Percentiles rank a stretch among this genome's conserved stretches.
Conservation (phyloP, 2,113 vertebrate genomes). For the Nycticryphes semicollaris region DNA sequence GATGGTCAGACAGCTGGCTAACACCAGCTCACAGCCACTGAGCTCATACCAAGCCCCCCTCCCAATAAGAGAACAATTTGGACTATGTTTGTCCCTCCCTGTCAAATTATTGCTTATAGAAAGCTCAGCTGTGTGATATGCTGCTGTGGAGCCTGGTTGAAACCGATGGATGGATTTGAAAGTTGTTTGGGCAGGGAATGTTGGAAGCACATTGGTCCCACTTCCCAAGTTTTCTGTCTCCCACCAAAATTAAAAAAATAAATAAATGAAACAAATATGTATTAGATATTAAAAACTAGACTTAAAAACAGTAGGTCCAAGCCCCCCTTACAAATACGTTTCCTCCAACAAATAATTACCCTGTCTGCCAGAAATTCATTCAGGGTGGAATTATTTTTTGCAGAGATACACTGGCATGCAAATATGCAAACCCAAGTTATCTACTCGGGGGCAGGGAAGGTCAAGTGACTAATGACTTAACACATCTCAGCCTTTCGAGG, state of each 20-base stretch:
- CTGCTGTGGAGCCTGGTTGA: neutral
- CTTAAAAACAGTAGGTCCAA: neutral
- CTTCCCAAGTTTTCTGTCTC: neutral
- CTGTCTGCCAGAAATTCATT: neutral
- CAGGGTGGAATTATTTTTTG: neutral
- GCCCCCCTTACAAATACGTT: neutral
- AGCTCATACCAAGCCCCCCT: neutral
- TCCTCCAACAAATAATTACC: accelerated
- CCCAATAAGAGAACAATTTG: neutral
- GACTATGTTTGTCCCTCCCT: neutral
- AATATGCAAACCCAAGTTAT: accelerated
- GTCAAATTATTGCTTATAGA: neutral
- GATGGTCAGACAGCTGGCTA: neutral
- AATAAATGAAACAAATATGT: neutral
- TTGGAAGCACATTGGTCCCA: accelerated
- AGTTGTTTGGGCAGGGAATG: neutral
- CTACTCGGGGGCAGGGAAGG: neutral
- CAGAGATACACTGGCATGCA: neutral
- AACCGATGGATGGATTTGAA: neutral
- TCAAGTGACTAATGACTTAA: neutral
- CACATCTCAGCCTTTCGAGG: neutral
- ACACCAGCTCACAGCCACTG: neutral
- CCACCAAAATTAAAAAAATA: neutral
- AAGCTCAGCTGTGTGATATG: neutral
- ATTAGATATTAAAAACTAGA: neutral